Evolutionary conservation across 2,113 vertebrate species (phyloP), one percentile per base, ranked within the genome.

Genomic region (Pluvialis apricaria): DNA sequence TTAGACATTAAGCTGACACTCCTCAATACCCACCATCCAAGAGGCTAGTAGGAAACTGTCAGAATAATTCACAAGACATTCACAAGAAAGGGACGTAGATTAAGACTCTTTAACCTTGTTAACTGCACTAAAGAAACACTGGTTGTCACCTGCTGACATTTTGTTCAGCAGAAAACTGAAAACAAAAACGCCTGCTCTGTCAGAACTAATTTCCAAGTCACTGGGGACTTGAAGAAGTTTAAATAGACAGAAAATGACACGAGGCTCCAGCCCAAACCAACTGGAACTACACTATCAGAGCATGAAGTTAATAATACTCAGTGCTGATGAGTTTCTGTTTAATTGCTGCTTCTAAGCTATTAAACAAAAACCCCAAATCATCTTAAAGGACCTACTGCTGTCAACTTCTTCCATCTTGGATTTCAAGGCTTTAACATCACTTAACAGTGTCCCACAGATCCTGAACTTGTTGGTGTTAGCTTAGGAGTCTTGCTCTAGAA

Each of bases 121-220:
- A 87, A 86, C 47, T 75, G 11, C 49, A 44, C 57, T 84, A 72
- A 73, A 36, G 72, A 81, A 94, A 89, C 65, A 47, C 57, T 60
- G 38, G 21, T 82, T 94, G 84, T 82, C 82, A 90, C 91, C 70
- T 93, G 61, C 82, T 91, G 81, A 90, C 62, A 69, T 87, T 85
- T 94, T 92, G 44, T 66, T 96, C 36, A 64, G 70, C 49, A 73
- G 58, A 70, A 88, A 71, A 75, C 38, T 14, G 60, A 79, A 71
- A 96, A 84, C 26, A 91, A 92, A 69, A 88, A 91, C 36, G 64
- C 45, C 40, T 79, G 32, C 47, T 87, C 69, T 89, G 73, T 64
- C 84, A 94, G 65, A 94, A 65, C 16, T 79, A 22, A 82, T 96
- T 96, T 95, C 70, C 78, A 79, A 64, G 58, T 87, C 57, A 69